A percentile compares a stretch with the other conserved stretches of the same genome.
Conservation (phyloP, 53 echinoderm and acorn worm genomes). For the Stichopus horrens region DNA sequence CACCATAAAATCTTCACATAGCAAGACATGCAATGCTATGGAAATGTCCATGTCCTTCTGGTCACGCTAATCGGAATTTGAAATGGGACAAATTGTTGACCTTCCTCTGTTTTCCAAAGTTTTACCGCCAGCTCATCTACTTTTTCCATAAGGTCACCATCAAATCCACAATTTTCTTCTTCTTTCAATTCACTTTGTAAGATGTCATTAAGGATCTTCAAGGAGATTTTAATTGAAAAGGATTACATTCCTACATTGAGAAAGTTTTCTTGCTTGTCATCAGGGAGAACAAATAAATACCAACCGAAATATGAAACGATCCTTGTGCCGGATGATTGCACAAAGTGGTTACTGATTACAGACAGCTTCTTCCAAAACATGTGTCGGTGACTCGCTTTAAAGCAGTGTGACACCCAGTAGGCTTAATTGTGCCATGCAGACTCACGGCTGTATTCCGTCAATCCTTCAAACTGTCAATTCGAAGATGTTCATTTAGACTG, state of each 20-base stretch:
- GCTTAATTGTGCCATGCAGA: too few species aligned
- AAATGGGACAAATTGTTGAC: not conserved
- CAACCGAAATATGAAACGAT: not conserved
- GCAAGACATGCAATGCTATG: too few species aligned
- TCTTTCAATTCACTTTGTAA: too few species aligned
- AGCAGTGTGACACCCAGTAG: too few species aligned
- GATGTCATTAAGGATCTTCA: not conserved
- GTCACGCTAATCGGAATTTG: not conserved
- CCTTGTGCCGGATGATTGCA: constrained; percentile 8
- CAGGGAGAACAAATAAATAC: not conserved
- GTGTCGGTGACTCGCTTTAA: not conserved
- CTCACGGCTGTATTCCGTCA: too few species aligned
- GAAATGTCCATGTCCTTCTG: too few species aligned
- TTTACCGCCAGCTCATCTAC: not conserved
- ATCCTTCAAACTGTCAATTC: too few species aligned
- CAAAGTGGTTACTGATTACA: constrained; percentile 4
- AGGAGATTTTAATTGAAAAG: constrained; percentile 37
- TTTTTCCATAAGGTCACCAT: not conserved
- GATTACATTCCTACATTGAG: not conserved
- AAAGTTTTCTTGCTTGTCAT: not conserved
- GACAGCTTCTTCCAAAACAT: not conserved
- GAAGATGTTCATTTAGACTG: too few species aligned
- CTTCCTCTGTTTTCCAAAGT: not conserved
- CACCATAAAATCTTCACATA: too few species aligned
- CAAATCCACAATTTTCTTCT: not conserved